Percentiles rank a stretch among this genome's conserved stretches.
These are phyloP conservation scores for Syngnathus rostellatus DNA, from an alignment of 2,797 vertebrate species.

Conservation along the genomic window DNA sequence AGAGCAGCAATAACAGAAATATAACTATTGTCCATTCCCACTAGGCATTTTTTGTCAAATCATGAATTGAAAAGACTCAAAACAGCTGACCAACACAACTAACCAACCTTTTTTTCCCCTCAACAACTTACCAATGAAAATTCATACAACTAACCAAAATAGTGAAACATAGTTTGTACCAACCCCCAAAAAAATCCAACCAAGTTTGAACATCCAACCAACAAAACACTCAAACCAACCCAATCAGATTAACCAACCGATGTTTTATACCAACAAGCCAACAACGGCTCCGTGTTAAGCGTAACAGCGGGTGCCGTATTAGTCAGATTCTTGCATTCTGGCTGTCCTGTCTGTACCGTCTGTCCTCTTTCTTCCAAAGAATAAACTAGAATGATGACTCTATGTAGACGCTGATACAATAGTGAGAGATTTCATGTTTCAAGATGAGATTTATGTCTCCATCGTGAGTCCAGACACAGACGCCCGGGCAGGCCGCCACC, in stretches of 20 bases:
- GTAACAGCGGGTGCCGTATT: neutral
- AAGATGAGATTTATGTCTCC: constrained; percentile 45
- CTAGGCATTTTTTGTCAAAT: too few relatives aligned
- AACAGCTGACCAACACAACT: too few relatives aligned
- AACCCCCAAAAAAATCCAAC: neutral
- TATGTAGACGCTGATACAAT: constrained; percentile 21
- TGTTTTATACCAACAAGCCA: too few relatives aligned
- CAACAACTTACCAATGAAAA: too few relatives aligned
- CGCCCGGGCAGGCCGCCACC: neutral
- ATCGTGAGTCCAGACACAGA: constrained; percentile 35
- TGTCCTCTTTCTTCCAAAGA: neutral
- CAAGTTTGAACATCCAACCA: neutral
- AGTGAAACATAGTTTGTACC: neutral
- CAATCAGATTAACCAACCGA: too few relatives aligned
- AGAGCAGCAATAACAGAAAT: neutral
- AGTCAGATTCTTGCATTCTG: neutral
- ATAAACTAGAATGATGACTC: neutral
- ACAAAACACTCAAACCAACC: neutral
- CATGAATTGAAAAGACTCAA: too few relatives aligned
- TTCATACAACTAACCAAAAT: too few relatives aligned
- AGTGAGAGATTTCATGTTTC: constrained; percentile 35
- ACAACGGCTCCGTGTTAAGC: neutral
- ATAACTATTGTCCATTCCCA: too few relatives aligned
- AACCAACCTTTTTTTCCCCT: too few relatives aligned
- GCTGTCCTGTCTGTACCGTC: neutral